Percentiles rank a stretch among this genome's conserved stretches.
Conservation (phyloP, 2,797 vertebrate genomes). For the Onychomys leucogaster region DNA sequence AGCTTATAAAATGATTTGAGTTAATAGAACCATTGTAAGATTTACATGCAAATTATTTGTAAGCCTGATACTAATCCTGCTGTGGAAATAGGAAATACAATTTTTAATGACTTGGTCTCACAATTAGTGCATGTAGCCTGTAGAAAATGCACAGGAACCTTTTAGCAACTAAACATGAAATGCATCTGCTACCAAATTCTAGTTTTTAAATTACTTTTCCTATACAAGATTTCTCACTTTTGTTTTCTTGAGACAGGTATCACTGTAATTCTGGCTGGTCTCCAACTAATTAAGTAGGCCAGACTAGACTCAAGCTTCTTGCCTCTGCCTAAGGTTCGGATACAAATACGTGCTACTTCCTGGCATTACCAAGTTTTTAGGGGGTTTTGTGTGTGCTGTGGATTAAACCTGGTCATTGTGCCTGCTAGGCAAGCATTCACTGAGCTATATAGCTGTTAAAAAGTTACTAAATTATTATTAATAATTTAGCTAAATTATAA, state of each 20-base stretch:
- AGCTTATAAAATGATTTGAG: constrained; percentile 41
- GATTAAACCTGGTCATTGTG: not conserved
- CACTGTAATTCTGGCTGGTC: not conserved
- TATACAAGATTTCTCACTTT: not conserved
- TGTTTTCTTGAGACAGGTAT: not conserved
- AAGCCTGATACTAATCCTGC: not conserved
- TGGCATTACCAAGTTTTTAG: not conserved
- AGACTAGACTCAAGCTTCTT: not conserved
- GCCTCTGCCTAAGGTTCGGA: not conserved
- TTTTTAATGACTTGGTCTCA: constrained; percentile 34
- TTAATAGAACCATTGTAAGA: constrained; percentile 21
- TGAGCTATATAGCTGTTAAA: not conserved
- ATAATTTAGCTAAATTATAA: not conserved
- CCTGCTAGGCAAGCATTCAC: not conserved
- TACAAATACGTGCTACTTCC: not conserved
- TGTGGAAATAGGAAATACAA: constrained; percentile 16
- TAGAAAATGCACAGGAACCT: not conserved
- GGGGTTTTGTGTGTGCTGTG: not conserved
- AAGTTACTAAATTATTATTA: not conserved
- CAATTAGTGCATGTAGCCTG: not conserved
- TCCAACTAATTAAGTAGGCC: not conserved
- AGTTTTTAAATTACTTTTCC: not conserved
- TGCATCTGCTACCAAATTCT: not conserved
- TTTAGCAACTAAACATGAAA: not conserved
- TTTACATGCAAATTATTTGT: constrained; percentile 40